Evolutionary conservation across 2,113 vertebrate genomes (phyloP), one percentile per base, ranked within the genome.

Genomic region (Neotragus pygmaeus): DNA sequence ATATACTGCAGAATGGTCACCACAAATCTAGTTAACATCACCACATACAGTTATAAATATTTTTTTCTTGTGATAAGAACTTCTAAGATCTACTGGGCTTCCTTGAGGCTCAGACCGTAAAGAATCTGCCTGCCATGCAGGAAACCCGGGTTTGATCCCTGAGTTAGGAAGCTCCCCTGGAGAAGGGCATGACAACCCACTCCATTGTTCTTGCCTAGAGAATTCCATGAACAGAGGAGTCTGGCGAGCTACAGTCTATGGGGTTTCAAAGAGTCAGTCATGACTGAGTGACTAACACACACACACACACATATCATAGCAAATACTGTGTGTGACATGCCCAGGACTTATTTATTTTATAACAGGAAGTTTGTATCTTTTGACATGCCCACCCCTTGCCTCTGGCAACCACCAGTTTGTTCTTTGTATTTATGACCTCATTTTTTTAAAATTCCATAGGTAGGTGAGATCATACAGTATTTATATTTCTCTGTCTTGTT

Each of bases 71-170:
- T 43, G 33, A 30, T 43, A 53, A 82, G 60, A 64, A 39, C 58
- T 91, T 91, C 82, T 23, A 82, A 91, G 45, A 82, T 82, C 47
- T 66, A 30, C 19, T 57, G 10, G 66, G n/a, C n/a, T 70, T 70
- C n/a, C 66, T 6, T 10, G 66, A 39, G n/a, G 66, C 66, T 39
- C 66, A 70, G 66, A 70, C 0, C 0, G 66, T 70, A 39, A 70
- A 70, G n/a, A 70, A 39, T 70, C n/a, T 70, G n/a, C 19, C 66
- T 39, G 66, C n/a, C n/a, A 70, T 23, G 66, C 19, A 70, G n/a
- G 19, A 39, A 36, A 70, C 66, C n/a, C 5, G 0, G 2, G 66
- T 70, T 70, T 2, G n/a, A 70, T 70, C 66, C 66, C 19, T 70
- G 66, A 21, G 19, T 70, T 36, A 70, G n/a, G 66, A 70, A 39